Percentiles rank a stretch among this genome's conserved stretches.
Conservation (phyloP, 1,140 invertebrate species). For the Diorhabda carinulata region DNA sequence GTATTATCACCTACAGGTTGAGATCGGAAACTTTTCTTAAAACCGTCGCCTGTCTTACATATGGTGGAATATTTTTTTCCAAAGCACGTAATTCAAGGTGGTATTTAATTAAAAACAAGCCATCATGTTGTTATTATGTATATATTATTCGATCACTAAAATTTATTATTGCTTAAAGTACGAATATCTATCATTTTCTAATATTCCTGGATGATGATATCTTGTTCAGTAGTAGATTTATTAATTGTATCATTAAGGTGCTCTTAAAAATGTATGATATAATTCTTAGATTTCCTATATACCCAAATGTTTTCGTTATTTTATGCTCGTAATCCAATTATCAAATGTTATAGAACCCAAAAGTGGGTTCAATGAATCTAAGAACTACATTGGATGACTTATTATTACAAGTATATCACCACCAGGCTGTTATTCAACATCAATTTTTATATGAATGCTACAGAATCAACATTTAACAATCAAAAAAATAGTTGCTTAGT, state of each 20-base stretch:
- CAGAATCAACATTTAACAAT: conserved; percentile 20
- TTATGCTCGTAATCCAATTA: conserved; percentile 41
- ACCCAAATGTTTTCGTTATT: conserved; percentile 24
- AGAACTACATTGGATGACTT: conserved; percentile 32
- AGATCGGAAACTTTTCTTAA: too few relatives aligned
- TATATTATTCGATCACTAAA: conserved; percentile 11
- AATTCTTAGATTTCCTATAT: conserved; percentile 27
- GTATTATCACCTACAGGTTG: too few relatives aligned
- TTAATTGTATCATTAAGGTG: conserved; percentile 36
- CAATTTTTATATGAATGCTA: conserved; percentile 36
- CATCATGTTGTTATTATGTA: conserved; percentile 5
- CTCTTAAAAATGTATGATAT: conserved; percentile 38
- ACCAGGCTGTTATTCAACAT: conserved; percentile 33
- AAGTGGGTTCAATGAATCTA: conserved; percentile 34
- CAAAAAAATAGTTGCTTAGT: neutral
- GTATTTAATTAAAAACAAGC: conserved; percentile 8
- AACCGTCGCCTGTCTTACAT: conserved; percentile 6
- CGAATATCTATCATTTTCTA: neutral
- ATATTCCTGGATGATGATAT: conserved; percentile 41
- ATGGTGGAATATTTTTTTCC: conserved; percentile 14
- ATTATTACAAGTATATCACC: conserved; percentile 30
- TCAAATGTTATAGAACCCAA: conserved; percentile 37
- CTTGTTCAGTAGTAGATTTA: conserved; percentile 18
- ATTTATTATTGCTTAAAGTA: conserved; percentile 13
- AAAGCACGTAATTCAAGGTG: conserved; percentile 12